These are phyloP conservation scores for Sebastes schlegelii DNA, from an alignment of 2,113 vertebrate species.

Conservation along the genomic window DNA sequence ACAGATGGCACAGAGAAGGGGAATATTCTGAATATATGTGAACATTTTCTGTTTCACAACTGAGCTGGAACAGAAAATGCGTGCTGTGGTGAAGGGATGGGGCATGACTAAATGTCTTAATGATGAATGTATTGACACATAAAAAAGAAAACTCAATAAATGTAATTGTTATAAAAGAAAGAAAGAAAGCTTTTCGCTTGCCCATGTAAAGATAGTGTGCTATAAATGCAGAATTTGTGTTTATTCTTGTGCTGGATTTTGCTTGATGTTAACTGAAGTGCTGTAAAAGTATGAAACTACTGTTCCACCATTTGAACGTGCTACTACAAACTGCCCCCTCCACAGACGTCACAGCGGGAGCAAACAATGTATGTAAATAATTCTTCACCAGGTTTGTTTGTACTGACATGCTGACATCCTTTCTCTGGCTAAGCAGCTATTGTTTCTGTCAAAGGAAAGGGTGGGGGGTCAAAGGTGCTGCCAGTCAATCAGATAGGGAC, in stretches of 20 bases:
- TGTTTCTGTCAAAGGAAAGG: slow-evolving; percentile 5
- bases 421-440: slow-evolving; percentile 15
- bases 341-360: background rate
- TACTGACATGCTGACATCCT: slow-evolving; percentile 16
- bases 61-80: too few relatives aligned
- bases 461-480: background rate
- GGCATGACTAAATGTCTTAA: too few relatives aligned
- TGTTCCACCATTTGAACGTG: background rate
- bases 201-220: background rate
- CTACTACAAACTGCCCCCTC: background rate
- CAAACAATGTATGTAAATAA: slow-evolving; percentile 28
- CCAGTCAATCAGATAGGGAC: background rate
- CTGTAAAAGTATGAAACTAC: background rate
- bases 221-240: background rate
- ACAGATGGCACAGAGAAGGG: too few relatives aligned
- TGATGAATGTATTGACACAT: too few relatives aligned
- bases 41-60: too few relatives aligned
- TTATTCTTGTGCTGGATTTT: background rate
- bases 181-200: too few relatives aligned
- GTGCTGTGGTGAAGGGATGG: too few relatives aligned
- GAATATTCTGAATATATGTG: too few relatives aligned
- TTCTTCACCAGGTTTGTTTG: slow-evolving; percentile 32
- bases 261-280: background rate
- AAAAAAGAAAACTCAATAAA: too few relatives aligned
- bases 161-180: too few relatives aligned